Percentiles rank a stretch among this genome's conserved stretches.
Evolutionary conservation across 1,140 invertebrate species (phyloP).

Genomic region (Drosophila kanapiae): DNA sequence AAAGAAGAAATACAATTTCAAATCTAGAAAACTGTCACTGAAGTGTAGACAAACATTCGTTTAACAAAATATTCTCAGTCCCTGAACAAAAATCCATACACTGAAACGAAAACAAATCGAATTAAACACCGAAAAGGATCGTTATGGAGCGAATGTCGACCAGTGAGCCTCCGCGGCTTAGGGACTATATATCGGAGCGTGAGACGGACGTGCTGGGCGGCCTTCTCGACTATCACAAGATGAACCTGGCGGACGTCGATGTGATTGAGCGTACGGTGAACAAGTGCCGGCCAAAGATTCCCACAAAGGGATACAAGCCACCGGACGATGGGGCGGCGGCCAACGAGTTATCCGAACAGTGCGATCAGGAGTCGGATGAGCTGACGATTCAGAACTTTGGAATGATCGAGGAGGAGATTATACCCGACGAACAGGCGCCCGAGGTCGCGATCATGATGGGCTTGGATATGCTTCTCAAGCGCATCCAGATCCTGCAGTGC

Average conservation of each 20-base stretch:
- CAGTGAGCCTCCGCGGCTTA: fast-evolving
- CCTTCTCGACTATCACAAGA: constrained; percentile 27
- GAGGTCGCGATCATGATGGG: neutral
- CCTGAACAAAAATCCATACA: too few relatives aligned
- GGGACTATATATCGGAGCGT: neutral
- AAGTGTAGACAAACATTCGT: too few relatives aligned
- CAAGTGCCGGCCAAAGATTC: neutral
- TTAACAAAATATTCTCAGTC: too few relatives aligned
- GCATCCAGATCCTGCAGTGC: constrained; percentile 15
- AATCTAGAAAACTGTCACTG: too few relatives aligned
- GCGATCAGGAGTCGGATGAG: neutral
- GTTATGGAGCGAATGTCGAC: neutral
- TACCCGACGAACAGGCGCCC: neutral
- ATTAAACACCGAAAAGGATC: neutral
- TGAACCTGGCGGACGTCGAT: constrained; percentile 46
- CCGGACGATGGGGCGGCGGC: too few relatives aligned
- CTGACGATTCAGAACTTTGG: neutral
- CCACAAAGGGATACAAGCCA: neutral
- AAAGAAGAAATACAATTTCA: too few relatives aligned
- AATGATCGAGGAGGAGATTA: neutral
- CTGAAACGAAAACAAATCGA: neutral
- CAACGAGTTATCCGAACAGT: neutral
- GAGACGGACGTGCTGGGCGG: constrained; percentile 5
- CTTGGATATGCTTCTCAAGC: neutral
- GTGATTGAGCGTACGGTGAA: constrained; percentile 33